phyloP scores from a whole-genome alignment of 2,113 vertebrate species.

The Cromileptes altivelis region DNA sequence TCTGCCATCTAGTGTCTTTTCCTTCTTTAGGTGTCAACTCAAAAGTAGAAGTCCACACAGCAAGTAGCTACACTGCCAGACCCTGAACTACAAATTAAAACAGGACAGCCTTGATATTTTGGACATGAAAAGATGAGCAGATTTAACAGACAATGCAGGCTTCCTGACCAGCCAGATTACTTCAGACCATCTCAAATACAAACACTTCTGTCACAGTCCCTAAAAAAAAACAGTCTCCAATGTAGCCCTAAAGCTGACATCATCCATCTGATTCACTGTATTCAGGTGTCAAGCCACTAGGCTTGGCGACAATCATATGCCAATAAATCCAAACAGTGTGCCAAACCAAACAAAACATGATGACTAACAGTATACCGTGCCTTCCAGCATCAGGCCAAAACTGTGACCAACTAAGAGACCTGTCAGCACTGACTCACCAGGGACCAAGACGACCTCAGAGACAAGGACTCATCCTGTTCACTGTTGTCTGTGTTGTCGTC shows the following conservation, averaged over 20 bases:
- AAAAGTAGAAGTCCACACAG: not conserved
- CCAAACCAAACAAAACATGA: slow-evolving; percentile 30
- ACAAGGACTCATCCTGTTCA: slow-evolving; percentile 70
- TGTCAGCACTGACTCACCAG: slow-evolving; percentile 78
- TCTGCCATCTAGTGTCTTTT: not conserved
- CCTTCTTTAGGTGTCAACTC: not conserved
- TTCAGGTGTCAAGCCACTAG: slow-evolving; percentile 1
- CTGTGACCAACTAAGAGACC: slow-evolving; percentile 7
- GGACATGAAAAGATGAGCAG: not conserved
- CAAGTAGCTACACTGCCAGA: not conserved
- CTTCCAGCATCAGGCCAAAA: slow-evolving; percentile 24
- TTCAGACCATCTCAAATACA: not conserved
- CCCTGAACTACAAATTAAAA: not conserved
- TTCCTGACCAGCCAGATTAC: not conserved
- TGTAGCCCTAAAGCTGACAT: not conserved
- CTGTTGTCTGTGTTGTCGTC: slow-evolving; percentile 73
- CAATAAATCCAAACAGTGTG: slow-evolving; percentile 4
- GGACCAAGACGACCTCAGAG: slow-evolving; percentile 75
- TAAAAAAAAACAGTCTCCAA: not conserved
- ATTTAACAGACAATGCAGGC: not conserved
- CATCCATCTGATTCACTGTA: not conserved
- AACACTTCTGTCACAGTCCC: not conserved
- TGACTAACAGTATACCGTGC: slow-evolving; percentile 6
- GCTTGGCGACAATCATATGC: not conserved
- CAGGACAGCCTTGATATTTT: not conserved